Conservation (phyloP, 2,888 invertebrate species). For the Dicycla oo region DNA sequence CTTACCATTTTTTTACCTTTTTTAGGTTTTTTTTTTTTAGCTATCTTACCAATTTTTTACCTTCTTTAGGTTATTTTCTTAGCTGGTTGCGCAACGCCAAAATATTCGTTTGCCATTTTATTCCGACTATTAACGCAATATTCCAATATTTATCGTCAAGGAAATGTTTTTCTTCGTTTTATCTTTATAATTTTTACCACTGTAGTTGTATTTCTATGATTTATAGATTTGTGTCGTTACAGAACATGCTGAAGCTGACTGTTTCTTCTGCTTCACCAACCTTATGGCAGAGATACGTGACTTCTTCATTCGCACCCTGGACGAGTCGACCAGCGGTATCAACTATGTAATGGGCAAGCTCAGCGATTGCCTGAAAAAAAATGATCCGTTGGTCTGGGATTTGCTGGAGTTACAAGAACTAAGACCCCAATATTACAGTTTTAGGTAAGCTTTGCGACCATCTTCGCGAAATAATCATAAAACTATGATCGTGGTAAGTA, state of each 20-base stretch:
- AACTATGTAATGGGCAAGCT: slow-evolving; percentile 97
- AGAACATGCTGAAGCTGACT: slow-evolving; percentile 99
- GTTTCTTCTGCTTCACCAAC: slow-evolving; percentile 99
- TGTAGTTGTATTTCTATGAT: too few species aligned
- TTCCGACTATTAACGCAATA: neutral
- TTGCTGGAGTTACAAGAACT: slow-evolving; percentile 95
- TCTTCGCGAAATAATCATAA: neutral
- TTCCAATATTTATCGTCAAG: neutral
- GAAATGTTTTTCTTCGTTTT: neutral
- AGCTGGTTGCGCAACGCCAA: neutral
- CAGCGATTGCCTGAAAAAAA: slow-evolving; percentile 93
- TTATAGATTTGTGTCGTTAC: slow-evolving; percentile 36
- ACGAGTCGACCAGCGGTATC: slow-evolving; percentile 97
- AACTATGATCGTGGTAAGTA: neutral
- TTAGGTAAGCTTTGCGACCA: slow-evolving; percentile 91
- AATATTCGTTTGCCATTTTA: neutral
- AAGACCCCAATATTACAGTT: slow-evolving; percentile 98
- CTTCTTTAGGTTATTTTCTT: neutral
- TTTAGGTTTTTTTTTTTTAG: neutral
- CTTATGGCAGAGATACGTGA: slow-evolving; percentile 99
- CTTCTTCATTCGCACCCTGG: slow-evolving; percentile 98
- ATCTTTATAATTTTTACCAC: neutral
- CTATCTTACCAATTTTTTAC: neutral
- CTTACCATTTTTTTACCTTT: neutral
- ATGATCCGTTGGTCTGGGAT: slow-evolving; percentile 94